These are phyloP conservation scores for Carduelis carduelis DNA, from an alignment of 2,797 vertebrate species.

Conservation along the genomic window DNA sequence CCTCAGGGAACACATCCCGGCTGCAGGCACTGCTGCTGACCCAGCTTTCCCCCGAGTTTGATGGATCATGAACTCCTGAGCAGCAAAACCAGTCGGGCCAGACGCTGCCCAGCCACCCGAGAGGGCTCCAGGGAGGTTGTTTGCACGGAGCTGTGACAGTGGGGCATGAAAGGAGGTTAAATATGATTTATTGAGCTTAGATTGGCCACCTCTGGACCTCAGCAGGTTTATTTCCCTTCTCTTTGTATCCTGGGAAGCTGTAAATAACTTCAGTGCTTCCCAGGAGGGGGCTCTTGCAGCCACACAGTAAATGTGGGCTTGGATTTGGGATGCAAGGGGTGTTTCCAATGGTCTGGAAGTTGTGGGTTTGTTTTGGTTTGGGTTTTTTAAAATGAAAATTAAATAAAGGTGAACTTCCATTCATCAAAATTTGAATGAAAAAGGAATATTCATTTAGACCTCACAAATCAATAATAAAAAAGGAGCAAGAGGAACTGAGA, in stretches of 20 bases:
- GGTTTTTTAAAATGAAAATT: neutral
- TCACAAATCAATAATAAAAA: neutral
- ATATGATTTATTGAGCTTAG: neutral
- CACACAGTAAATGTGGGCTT: neutral
- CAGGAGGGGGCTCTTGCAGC: neutral
- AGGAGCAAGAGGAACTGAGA: neutral
- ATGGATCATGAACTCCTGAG: neutral
- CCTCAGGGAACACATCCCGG: accelerated
- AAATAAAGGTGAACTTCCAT: neutral
- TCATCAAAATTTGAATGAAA: neutral
- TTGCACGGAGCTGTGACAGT: neutral
- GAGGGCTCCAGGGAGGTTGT: neutral
- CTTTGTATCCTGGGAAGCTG: neutral
- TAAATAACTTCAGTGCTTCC: neutral
- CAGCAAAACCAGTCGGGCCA: neutral
- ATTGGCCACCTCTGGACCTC: neutral
- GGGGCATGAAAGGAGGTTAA: neutral
- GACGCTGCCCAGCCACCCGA: neutral
- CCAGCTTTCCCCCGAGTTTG: accelerated
- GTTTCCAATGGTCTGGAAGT: neutral
- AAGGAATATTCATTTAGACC: neutral
- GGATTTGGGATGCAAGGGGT: neutral
- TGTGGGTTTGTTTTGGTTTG: neutral
- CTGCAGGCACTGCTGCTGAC: neutral
- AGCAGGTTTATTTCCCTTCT: neutral